A percentile compares a stretch with the other conserved stretches of the same genome.
These are phyloP conservation scores for Arnoldichthys spilopterus DNA, from an alignment of 2,797 vertebrate species.

Conservation along the genomic window DNA sequence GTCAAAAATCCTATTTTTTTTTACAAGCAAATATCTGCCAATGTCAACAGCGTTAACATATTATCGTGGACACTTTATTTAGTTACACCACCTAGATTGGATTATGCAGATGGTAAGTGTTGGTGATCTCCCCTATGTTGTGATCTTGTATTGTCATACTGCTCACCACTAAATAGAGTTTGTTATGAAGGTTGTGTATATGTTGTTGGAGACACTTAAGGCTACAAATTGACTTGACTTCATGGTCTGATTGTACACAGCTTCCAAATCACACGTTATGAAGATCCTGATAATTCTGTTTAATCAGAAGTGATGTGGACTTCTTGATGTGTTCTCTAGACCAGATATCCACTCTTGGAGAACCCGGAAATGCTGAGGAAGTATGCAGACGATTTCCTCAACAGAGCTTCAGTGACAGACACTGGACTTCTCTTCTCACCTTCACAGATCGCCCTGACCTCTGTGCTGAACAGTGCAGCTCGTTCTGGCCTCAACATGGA, in stretches of 20 bases:
- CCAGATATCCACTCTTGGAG: conserved; percentile 88
- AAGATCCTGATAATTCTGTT: not conserved
- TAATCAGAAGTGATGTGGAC: not conserved
- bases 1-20: too few species aligned
- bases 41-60: too few species aligned
- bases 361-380: conserved; percentile 94
- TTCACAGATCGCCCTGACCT: conserved; percentile 90
- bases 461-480: conserved; percentile 88
- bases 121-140: not conserved
- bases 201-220: not conserved
- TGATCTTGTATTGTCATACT: not conserved
- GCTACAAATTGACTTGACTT: not conserved
- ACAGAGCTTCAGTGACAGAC: conserved; percentile 87
- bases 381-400: conserved; percentile 92
- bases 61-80: too few species aligned
- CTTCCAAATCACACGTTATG: too few species aligned
- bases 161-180: not conserved
- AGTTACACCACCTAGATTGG: too few species aligned
- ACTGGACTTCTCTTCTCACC: conserved; percentile 90
- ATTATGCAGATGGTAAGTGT: too few species aligned
- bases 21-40: too few species aligned
- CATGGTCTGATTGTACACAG: not conserved
- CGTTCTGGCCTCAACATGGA: conserved; percentile 92
- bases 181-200: not conserved
- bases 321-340: conserved; percentile 83